These are phyloP conservation scores for Pseudomyrmex dendroicus DNA, from an alignment of 1,140 invertebrate species.

Conservation along the genomic window DNA sequence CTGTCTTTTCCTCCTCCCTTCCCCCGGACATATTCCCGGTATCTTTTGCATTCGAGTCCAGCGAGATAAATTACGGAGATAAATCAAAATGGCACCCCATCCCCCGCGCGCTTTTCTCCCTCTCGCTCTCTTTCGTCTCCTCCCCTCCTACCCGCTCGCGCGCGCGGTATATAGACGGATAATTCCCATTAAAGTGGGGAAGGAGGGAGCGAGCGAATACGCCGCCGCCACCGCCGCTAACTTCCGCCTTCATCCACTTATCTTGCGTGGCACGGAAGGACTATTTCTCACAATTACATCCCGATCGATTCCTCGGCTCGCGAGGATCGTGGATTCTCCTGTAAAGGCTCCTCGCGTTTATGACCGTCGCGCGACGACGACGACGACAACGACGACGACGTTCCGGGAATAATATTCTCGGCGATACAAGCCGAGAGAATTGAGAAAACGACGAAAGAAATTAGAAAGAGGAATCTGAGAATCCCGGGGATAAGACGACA, in stretches of 20 bases:
- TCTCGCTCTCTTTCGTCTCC: too few species aligned
- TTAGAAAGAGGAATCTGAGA: conserved; percentile 24
- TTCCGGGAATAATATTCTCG: conserved; percentile 43
- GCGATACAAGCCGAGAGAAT: conserved; percentile 27
- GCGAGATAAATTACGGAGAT: conserved; percentile 63
- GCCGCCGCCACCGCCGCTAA: conserved; percentile 31
- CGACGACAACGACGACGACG: background rate
- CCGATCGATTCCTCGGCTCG: conserved; percentile 62
- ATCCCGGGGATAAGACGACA: conserved; percentile 4
- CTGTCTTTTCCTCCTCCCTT: background rate
- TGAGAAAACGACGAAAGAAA: conserved; percentile 44
- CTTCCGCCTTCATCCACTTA: conserved; percentile 72
- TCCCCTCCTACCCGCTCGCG: too few species aligned
- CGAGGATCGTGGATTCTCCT: conserved; percentile 41
- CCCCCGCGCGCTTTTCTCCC: too few species aligned
- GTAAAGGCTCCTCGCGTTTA: conserved; percentile 40
- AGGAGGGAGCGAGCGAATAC: conserved; percentile 27
- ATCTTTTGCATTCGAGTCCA: conserved; percentile 62
- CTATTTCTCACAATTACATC: conserved; percentile 72
- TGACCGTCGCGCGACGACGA: conserved; percentile 8
- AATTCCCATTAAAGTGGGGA: conserved; percentile 67
- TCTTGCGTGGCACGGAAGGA: conserved; percentile 65
- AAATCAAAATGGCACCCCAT: conserved; percentile 64
- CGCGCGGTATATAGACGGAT: conserved; percentile 54
- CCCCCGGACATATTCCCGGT: background rate